phyloP scores from a whole-genome alignment of 2,888 invertebrate genomes.

The Coremacera marginata region DNA sequence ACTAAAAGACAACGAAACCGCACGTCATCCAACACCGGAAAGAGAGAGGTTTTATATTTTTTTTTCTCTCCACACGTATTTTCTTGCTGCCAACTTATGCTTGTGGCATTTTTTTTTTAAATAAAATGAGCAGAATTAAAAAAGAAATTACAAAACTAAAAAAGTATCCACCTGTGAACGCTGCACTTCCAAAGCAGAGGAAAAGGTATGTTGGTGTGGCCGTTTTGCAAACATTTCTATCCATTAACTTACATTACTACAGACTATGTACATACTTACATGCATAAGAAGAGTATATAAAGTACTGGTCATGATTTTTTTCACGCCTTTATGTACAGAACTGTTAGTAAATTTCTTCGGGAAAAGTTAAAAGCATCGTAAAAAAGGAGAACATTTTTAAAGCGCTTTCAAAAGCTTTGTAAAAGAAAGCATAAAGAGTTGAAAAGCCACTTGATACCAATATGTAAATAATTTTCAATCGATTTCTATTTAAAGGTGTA shows the following conservation, averaged over 20 bases:
- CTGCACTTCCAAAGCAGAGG: too few relatives aligned
- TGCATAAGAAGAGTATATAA: background rate
- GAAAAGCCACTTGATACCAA: background rate
- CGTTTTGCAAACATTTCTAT: background rate
- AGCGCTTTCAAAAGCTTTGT: background rate
- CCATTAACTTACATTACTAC: background rate
- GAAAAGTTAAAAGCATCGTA: conserved; percentile 26
- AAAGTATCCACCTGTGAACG: conserved; percentile 1
- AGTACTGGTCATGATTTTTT: conserved; percentile 19
- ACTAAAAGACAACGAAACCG: background rate
- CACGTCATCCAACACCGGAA: conserved; percentile 16
- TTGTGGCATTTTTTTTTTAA: conserved; percentile 24
- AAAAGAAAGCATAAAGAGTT: background rate
- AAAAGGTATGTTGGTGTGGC: too few relatives aligned
- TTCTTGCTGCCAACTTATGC: background rate
- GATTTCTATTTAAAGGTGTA: conserved; percentile 19
- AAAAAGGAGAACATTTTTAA: background rate
- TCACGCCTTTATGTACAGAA: conserved; percentile 14
- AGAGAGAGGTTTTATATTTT: background rate
- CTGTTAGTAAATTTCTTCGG: conserved; percentile 41
- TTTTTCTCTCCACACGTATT: background rate
- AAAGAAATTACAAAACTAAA: background rate
- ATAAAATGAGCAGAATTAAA: conserved; percentile 19
- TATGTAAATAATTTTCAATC: conserved; percentile 21
- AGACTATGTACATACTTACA: too few relatives aligned